Evolutionary conservation across 1,140 invertebrate genomes (phyloP).

Genomic region (Bombus consobrinus): DNA sequence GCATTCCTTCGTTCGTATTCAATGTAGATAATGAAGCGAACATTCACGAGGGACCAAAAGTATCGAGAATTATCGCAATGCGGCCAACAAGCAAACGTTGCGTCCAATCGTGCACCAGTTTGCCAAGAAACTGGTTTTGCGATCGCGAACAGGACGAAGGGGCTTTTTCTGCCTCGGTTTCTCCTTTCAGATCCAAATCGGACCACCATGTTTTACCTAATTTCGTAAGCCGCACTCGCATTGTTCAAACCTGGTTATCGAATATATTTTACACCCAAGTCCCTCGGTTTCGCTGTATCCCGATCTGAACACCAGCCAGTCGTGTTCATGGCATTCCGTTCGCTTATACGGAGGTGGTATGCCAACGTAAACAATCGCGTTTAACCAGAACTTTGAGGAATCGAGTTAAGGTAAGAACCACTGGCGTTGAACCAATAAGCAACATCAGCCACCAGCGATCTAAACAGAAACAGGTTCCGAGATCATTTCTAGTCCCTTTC

Average conservation of each 20-base stretch:
- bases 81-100: neutral
- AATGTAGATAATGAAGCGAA: neutral
- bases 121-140: constrained; percentile 31
- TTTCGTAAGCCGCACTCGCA: neutral
- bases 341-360: neutral
- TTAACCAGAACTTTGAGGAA: constrained; percentile 24
- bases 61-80: neutral
- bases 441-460: constrained; percentile 1
- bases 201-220: constrained; percentile 35
- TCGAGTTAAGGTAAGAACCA: constrained; percentile 22
- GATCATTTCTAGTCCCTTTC: neutral
- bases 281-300: neutral
- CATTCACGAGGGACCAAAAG: neutral
- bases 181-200: constrained; percentile 11
- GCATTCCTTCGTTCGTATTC: neutral
- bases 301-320: neutral
- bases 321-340: neutral
- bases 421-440: constrained; percentile 9
- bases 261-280: neutral
- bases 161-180: neutral
- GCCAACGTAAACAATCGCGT: constrained; percentile 29
- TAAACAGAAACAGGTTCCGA: constrained; percentile 33
- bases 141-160: neutral
- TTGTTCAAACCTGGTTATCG: neutral
- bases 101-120: neutral